Base-by-base conservation (phyloP, 64 coral and sea anemone species). In the Montipora efflorescens region DNA sequence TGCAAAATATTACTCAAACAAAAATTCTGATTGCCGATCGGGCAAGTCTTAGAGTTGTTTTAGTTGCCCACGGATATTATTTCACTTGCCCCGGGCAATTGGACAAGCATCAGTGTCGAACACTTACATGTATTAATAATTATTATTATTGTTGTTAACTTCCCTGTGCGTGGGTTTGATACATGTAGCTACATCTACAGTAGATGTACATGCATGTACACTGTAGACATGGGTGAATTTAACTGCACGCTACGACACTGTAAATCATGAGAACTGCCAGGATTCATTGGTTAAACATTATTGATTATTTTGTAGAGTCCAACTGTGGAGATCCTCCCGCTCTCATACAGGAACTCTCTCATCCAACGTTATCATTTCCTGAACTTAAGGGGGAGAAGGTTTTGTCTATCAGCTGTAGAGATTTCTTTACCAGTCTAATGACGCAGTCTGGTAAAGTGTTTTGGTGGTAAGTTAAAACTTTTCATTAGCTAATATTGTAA, bases 361-460 rank as follows among this genome's bases (percentile, higher is more conserved):
- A 95, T 67, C 78, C 84, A 51, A 84, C 96, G 66, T 57, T 83
- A 8, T 1, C 79, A 67, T 98, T 92, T 45, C 5, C 93, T 58
- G 93, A 98, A 74, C 77, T 98, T 20, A 64, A 88, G 57, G 90
- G 80, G 47, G 96, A 98, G 18, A 71, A 51, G 5, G 52, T 98
- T 25, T 76, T 80, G 10, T 82, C 96, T 19, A 75, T 98, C 55
- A 87, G 94, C 72, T 98, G 96, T 5, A 98, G 93, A 79, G 96
- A 98, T 11, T 98, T 98, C 70, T 98, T 95, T 67, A 95, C 96
- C 10, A 86, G 89, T 53, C 62, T 95, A 74, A 92, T 98, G 84
- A 98, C 96, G 0, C 69, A 92, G 46, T 91, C 89, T 66, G 93
- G 96, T 46, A 98, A 98, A 93, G 81, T 98, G 8, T 95, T 91